These are phyloP conservation scores for Xenopus tropicalis DNA, from an alignment of 2,113 vertebrate genomes.

Conservation along the genomic window DNA sequence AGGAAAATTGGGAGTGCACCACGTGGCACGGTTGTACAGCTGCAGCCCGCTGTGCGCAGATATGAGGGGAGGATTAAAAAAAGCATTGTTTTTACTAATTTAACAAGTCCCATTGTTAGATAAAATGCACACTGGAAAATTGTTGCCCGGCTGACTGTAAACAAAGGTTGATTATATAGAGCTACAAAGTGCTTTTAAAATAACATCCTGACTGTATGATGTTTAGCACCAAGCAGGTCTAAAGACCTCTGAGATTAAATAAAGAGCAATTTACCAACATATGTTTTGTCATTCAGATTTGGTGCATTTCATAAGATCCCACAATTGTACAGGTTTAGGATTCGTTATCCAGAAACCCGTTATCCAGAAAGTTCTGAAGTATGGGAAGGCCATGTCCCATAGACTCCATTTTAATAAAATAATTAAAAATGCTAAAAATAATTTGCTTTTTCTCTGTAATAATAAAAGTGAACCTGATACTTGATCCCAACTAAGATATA, in stretches of 20 bases:
- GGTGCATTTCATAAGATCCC: too few species aligned
- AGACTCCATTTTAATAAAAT: too few species aligned
- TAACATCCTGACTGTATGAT: constrained; percentile 34
- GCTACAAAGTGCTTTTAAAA: constrained; percentile 24
- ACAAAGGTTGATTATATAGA: constrained; percentile 36
- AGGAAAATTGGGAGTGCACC: constrained; percentile 29
- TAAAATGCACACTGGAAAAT: constrained; percentile 37
- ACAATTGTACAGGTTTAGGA: too few species aligned
- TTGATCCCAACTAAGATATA: too few species aligned
- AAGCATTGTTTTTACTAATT: constrained; percentile 39
- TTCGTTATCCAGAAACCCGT: too few species aligned
- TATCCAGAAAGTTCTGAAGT: too few species aligned
- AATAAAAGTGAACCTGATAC: too few species aligned
- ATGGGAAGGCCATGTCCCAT: too few species aligned
- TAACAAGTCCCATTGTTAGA: constrained; percentile 32
- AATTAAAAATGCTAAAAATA: too few species aligned
- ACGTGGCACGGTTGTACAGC: constrained; percentile 26
- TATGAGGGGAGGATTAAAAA: constrained; percentile 42
- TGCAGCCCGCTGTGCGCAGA: constrained; percentile 31
- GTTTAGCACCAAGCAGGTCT: constrained; percentile 19
- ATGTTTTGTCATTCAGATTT: too few species aligned
- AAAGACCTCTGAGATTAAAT: constrained; percentile 36
- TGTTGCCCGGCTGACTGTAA: constrained; percentile 15
- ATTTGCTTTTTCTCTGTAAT: too few species aligned
- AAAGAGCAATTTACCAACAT: constrained; percentile 28